phyloP scores from a whole-genome alignment of 2,113 vertebrate species.

The Platichthys flesus region DNA sequence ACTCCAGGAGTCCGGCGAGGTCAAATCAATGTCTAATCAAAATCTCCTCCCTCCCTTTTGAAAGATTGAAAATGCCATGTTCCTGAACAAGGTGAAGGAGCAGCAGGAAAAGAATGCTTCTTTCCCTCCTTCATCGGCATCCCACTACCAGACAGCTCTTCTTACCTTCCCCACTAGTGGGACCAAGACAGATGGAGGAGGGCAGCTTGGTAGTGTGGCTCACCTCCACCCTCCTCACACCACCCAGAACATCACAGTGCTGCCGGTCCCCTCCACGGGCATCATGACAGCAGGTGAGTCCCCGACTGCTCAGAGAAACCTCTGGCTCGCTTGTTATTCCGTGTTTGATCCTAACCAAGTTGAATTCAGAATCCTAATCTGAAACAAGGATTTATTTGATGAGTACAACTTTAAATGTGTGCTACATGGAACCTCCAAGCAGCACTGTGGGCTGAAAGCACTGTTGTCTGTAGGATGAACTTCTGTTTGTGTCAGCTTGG shows the following conservation, averaged over 20 bases:
- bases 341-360: not conserved
- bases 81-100: slow-evolving; percentile 98
- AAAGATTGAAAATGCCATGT: slow-evolving; percentile 97
- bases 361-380: not conserved
- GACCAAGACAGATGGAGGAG: slow-evolving; percentile 87
- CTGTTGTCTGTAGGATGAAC: not conserved
- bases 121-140: slow-evolving; percentile 81
- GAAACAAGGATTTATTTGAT: not conserved
- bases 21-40: not conserved
- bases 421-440: not conserved
- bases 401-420: not conserved
- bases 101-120: slow-evolving; percentile 93
- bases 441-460: not conserved
- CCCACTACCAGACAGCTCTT: slow-evolving; percentile 94
- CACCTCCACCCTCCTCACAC: slow-evolving; percentile 91
- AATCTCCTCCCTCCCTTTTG: not conserved
- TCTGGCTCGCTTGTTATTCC: not conserved
- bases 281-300: slow-evolving; percentile 94
- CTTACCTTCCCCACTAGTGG: slow-evolving; percentile 93
- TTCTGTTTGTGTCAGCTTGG: slow-evolving; percentile 12
- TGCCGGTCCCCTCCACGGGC: slow-evolving; percentile 93
- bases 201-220: slow-evolving; percentile 78
- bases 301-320: slow-evolving; percentile 1
- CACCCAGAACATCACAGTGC: slow-evolving; percentile 95
- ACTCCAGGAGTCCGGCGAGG: not conserved